Conservation (phyloP, 2,113 vertebrate species). For the Elanoides forficatus region DNA sequence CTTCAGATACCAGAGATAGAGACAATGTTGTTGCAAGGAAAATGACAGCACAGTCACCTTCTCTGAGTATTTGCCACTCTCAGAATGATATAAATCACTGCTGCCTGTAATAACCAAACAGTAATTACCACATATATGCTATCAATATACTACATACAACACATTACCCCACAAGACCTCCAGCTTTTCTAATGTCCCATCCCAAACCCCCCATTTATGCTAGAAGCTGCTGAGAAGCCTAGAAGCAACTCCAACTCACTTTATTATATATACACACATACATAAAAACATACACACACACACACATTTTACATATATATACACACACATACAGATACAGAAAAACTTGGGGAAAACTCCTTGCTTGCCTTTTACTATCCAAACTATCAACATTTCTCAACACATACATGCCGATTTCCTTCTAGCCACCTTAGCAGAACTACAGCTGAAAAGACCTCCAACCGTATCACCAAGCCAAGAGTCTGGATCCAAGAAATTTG, state of each 20-base stretch:
- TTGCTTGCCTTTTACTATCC: background rate
- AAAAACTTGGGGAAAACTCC: background rate
- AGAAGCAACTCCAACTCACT: background rate
- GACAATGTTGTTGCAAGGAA: background rate
- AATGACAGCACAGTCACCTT: background rate
- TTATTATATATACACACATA: background rate
- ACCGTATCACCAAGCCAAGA: background rate
- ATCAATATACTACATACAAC: background rate
- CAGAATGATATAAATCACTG: background rate
- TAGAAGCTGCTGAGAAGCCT: background rate
- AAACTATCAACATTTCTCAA: background rate
- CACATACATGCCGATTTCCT: background rate
- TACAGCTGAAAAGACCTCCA: background rate
- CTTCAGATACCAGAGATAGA: background rate
- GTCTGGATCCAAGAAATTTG: background rate
- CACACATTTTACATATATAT: background rate
- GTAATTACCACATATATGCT: background rate
- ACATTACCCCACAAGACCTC: background rate
- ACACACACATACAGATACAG: accelerated
- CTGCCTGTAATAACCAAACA: background rate
- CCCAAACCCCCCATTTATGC: background rate
- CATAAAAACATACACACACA: no score
- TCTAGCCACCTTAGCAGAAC: background rate
- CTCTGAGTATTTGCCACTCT: background rate
- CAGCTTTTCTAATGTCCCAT: background rate